Percentiles rank a stretch among this genome's conserved stretches.
Conservation (phyloP, 2,888 invertebrate genomes). For the Helicoverpa assulta region DNA sequence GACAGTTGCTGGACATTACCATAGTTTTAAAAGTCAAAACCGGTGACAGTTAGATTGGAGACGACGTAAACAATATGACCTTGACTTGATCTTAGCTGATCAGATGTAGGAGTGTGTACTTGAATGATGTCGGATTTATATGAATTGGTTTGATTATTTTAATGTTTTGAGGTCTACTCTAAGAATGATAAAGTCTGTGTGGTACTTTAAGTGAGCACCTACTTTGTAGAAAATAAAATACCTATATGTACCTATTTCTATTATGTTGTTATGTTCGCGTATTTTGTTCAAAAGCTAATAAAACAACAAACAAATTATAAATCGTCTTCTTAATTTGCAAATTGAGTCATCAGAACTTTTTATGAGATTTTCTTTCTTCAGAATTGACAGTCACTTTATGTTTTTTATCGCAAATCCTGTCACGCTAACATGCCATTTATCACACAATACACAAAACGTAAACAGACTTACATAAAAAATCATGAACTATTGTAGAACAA, state of each 20-base stretch:
- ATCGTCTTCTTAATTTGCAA: neutral
- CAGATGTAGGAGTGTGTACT: slow-evolving; percentile 64
- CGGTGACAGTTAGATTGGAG: slow-evolving; percentile 68
- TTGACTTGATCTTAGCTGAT: slow-evolving; percentile 70
- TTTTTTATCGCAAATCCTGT: neutral
- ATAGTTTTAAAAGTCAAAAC: slow-evolving; percentile 81
- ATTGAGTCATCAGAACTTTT: neutral
- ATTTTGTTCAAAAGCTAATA: slow-evolving; percentile 6
- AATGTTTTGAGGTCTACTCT: no score
- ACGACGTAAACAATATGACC: slow-evolving; percentile 83
- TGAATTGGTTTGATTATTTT: slow-evolving; percentile 61
- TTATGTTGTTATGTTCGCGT: no score
- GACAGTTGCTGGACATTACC: slow-evolving; percentile 73
- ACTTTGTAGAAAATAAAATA: no score
- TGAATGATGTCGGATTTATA: slow-evolving; percentile 73
- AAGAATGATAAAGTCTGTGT: no score
- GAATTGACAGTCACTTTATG: neutral
- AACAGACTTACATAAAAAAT: no score
- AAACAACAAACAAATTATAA: slow-evolving; percentile 8
- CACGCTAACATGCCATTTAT: neutral
- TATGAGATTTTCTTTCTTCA: neutral
- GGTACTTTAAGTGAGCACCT: no score
- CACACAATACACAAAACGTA: no score
- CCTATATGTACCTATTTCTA: no score
- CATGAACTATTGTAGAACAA: no score